A percentile compares a stretch with the other conserved stretches of the same genome.
Evolutionary conservation across 2,797 vertebrate genomes (phyloP).

Genomic region (Syncerus caffer): DNA sequence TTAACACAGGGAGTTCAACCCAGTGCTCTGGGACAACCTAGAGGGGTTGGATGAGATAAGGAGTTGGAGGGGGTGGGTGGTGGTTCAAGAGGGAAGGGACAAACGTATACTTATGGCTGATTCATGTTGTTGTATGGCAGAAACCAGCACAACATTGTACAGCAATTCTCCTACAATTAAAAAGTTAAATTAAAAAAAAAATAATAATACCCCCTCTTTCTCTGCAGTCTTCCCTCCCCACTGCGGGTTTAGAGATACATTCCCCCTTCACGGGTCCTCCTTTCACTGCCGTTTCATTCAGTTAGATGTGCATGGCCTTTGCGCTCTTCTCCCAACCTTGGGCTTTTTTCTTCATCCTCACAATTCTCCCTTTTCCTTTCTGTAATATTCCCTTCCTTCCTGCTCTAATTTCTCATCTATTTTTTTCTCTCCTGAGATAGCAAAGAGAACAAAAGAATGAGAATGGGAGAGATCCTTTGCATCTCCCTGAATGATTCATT

Average conservation of each 20-base stretch:
- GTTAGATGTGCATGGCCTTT: neutral
- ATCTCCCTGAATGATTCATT: conserved; percentile 59
- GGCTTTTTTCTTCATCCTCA: neutral
- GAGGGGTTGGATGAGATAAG: neutral
- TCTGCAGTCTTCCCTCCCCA: neutral
- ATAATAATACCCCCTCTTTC: neutral
- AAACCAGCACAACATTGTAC: neutral
- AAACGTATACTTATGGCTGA: neutral
- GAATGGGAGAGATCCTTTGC: conserved; percentile 31
- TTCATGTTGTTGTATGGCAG: neutral
- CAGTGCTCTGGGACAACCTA: neutral
- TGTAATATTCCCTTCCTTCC: neutral
- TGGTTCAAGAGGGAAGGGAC: neutral
- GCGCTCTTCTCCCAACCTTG: neutral
- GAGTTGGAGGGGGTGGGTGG: accelerated
- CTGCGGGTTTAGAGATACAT: neutral
- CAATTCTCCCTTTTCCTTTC: neutral
- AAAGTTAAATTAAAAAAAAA: neutral
- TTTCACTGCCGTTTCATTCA: neutral
- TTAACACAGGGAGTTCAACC: neutral
- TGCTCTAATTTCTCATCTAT: conserved; percentile 30
- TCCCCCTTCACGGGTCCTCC: too few relatives aligned
- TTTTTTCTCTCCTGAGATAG: conserved; percentile 39
- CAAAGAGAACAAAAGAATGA: conserved; percentile 52
- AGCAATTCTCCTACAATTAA: neutral